These are phyloP conservation scores for Otis tarda DNA, from an alignment of 2,113 vertebrate species.

Conservation along the genomic window DNA sequence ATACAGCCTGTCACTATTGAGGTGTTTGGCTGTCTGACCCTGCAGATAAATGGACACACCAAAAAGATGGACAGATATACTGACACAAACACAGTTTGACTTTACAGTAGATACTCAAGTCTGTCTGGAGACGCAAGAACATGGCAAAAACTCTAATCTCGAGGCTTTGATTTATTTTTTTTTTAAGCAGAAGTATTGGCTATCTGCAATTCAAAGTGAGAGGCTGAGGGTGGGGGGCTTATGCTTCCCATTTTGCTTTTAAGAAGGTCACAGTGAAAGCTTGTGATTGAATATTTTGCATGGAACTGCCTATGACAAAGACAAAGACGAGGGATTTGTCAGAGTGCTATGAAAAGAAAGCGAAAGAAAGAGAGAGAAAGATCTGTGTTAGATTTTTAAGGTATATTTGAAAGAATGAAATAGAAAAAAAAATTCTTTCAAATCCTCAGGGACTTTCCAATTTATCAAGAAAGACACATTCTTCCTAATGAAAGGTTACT, in stretches of 20 bases:
- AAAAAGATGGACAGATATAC: background rate
- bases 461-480: slow-evolving; percentile 85
- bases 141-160: background rate
- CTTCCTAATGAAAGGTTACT: slow-evolving; percentile 87
- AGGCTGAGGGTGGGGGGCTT: background rate
- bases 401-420: slow-evolving; percentile 70
- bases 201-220: slow-evolving; percentile 38
- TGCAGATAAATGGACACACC: background rate
- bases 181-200: slow-evolving; percentile 8
- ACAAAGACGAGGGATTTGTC: slow-evolving; percentile 49
- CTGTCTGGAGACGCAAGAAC: background rate
- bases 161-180: background rate
- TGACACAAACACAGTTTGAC: background rate
- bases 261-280: slow-evolving; percentile 60
- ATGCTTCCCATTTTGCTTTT: slow-evolving; percentile 51
- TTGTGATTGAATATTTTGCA: slow-evolving; percentile 57
- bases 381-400: slow-evolving; percentile 72
- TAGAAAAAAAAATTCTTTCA: slow-evolving; percentile 73
- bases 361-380: slow-evolving; percentile 45
- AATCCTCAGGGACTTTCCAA: slow-evolving; percentile 80
- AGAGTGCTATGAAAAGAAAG: slow-evolving; percentile 27
- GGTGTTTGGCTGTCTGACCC: background rate
- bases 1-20: background rate
- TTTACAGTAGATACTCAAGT: background rate
- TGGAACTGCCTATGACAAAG: slow-evolving; percentile 48